These are phyloP conservation scores for Cataglyphis altisquamis DNA, from an alignment of 2,888 invertebrate species.

Conservation along the genomic window DNA sequence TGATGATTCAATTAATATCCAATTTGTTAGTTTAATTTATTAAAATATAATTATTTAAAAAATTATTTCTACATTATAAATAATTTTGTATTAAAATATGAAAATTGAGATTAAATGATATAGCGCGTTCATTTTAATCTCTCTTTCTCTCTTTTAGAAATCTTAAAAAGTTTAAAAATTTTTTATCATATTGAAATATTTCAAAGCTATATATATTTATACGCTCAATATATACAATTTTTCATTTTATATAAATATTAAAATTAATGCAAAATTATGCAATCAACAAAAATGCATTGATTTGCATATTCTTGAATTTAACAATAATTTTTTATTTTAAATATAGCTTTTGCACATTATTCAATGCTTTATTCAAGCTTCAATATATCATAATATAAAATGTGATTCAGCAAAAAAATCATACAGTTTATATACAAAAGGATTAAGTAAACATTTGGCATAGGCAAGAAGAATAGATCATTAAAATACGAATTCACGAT, in stretches of 20 bases:
- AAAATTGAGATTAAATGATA: neutral
- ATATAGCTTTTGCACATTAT: neutral
- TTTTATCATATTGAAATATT: conserved; percentile 6
- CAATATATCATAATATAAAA: neutral
- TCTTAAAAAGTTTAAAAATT: neutral
- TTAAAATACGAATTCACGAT: neutral
- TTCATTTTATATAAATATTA: neutral
- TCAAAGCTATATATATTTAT: neutral
- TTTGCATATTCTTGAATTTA: neutral
- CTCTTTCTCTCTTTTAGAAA: neutral
- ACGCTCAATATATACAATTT: neutral
- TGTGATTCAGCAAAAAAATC: neutral
- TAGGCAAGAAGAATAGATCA: neutral
- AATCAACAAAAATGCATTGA: neutral
- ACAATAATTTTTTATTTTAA: neutral
- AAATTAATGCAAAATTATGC: neutral
- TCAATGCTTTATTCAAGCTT: neutral
- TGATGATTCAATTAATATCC: conserved; percentile 30
- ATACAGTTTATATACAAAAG: neutral
- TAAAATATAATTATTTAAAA: conserved; percentile 15
- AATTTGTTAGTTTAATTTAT: neutral
- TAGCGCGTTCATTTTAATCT: neutral
- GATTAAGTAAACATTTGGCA: neutral
- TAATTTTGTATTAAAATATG: neutral
- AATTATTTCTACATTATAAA: neutral